A percentile compares a stretch with the other conserved stretches of the same genome.
Evolutionary conservation across 2,888 invertebrate genomes (phyloP).

Genomic region (Nephrotoma appendiculata): DNA sequence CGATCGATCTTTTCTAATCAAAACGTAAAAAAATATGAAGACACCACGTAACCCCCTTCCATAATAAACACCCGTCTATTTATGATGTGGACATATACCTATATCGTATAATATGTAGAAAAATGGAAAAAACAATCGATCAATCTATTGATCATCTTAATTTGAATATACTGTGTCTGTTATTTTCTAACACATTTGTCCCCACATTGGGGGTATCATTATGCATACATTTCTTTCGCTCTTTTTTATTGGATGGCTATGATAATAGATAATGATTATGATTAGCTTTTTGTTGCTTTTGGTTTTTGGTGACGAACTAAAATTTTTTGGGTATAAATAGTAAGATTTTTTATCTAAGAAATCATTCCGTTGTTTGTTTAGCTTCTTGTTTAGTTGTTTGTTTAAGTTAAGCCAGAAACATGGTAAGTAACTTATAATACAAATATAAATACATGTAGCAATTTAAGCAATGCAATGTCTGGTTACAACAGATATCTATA

Average conservation of each 20-base stretch:
- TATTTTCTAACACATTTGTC: background rate
- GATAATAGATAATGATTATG: background rate
- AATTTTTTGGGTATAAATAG: background rate
- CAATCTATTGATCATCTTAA: background rate
- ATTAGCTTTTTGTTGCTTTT: background rate
- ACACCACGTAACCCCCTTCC: background rate
- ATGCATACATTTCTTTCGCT: background rate
- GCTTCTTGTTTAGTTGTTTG: constrained; percentile 1
- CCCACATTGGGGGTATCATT: background rate
- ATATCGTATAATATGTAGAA: background rate
- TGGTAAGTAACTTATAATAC: background rate
- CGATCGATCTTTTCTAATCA: background rate
- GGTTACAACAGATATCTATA: background rate
- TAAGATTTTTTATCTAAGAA: background rate
- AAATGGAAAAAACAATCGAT: background rate
- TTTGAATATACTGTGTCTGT: background rate
- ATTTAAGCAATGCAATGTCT: background rate
- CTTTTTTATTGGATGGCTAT: background rate
- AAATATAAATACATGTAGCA: background rate
- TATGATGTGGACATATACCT: background rate
- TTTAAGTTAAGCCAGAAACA: background rate
- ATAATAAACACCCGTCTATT: background rate
- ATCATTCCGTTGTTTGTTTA: constrained; percentile 4
- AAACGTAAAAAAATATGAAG: background rate
- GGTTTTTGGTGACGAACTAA: background rate